Conservation (phyloP, 2,888 invertebrate species). For the Philereme vetulata region DNA sequence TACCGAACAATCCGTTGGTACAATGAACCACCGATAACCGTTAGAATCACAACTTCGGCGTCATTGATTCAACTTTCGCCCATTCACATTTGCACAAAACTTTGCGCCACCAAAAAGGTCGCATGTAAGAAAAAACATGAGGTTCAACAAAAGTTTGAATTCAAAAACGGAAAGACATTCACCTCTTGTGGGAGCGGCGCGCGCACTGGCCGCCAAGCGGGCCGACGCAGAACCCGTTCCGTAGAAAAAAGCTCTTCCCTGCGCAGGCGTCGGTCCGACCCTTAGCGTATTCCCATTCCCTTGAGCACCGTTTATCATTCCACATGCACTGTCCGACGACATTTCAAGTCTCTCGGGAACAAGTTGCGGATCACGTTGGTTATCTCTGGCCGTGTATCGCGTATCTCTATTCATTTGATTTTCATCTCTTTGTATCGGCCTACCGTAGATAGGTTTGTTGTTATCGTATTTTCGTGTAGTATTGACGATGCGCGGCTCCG, state of each 20-base stretch:
- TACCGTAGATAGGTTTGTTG: conserved; percentile 65
- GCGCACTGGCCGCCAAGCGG: conserved; percentile 86
- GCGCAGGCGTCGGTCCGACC: conserved; percentile 68
- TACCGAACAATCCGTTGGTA: conserved; percentile 64
- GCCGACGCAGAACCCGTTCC: conserved; percentile 79
- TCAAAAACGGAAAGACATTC: conserved; percentile 72
- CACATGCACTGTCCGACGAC: conserved; percentile 51
- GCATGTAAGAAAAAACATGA: conserved; percentile 23
- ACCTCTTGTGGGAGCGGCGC: conserved; percentile 75
- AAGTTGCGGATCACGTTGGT: conserved; percentile 68
- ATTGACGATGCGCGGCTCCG: conserved; percentile 64
- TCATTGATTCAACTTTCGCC: conserved; percentile 63
- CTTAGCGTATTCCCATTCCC: conserved; percentile 76
- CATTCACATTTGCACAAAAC: conserved; percentile 54
- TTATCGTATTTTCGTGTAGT: conserved; percentile 62
- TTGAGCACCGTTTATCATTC: conserved; percentile 72
- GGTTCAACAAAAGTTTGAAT: conserved; percentile 47
- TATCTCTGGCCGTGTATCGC: conserved; percentile 45
- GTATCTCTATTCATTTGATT: conserved; percentile 21
- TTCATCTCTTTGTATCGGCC: conserved; percentile 60
- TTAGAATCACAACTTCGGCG: conserved; percentile 61
- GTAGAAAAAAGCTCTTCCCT: conserved; percentile 85
- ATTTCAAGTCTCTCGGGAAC: conserved; percentile 77
- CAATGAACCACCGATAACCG: conserved; percentile 67
- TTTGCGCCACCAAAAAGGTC: conserved; percentile 40